Percentiles rank a stretch among this genome's conserved stretches.
Conservation (phyloP, 92 coral and sea anemone species). For the Palythoa grandiflora region DNA sequence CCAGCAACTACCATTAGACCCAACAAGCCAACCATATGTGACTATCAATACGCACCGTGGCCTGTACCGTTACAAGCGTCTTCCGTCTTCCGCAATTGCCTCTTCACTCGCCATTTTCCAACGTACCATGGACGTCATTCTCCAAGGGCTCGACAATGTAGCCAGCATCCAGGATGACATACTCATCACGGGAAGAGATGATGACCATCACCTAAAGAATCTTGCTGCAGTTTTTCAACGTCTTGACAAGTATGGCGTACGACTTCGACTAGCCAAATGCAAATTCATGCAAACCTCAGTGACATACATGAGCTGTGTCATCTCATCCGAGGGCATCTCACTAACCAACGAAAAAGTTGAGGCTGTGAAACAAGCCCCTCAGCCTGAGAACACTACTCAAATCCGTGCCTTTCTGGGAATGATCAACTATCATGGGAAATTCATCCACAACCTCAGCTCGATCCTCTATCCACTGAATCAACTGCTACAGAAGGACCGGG, state of each 20-base stretch:
- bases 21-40: slow-evolving; percentile 54
- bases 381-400: slow-evolving; percentile 69
- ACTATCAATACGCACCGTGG: slow-evolving; percentile 71
- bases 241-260: no score
- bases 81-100: slow-evolving; percentile 74
- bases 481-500: slow-evolving; percentile 55
- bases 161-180: neutral
- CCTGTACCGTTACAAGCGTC: slow-evolving; percentile 48
- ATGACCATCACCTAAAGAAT: no score
- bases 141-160: slow-evolving; percentile 62
- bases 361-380: slow-evolving; percentile 70
- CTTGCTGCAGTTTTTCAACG: no score
- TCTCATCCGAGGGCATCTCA: slow-evolving; percentile 69
- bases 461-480: slow-evolving; percentile 64
- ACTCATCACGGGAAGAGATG: no score
- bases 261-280: slow-evolving; percentile 4
- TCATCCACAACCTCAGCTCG: slow-evolving; percentile 67
- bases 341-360: slow-evolving; percentile 69
- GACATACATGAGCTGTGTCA: slow-evolving; percentile 62
- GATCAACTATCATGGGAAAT: slow-evolving; percentile 71
- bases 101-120: slow-evolving; percentile 63
- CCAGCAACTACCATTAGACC: slow-evolving; percentile 73
- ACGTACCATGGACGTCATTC: slow-evolving; percentile 44
- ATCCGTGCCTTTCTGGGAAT: slow-evolving; percentile 65
- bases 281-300: slow-evolving; percentile 70